phyloP scores from a whole-genome alignment of 1,140 invertebrate genomes.

The Sinella curviseta region DNA sequence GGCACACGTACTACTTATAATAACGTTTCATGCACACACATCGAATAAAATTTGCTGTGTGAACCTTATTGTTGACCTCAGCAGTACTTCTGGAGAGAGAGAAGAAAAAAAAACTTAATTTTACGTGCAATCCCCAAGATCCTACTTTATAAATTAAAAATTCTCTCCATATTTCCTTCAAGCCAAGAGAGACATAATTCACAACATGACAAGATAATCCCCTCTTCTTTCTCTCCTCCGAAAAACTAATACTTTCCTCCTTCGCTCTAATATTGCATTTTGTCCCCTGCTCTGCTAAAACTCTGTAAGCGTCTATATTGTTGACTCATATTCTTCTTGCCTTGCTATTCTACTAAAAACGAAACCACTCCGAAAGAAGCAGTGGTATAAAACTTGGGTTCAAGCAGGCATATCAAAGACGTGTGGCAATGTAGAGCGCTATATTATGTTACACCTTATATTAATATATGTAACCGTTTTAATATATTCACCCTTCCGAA shows the following conservation, averaged over 20 bases:
- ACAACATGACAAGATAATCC: slow-evolving; percentile 6
- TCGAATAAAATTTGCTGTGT: too few relatives aligned
- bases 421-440: too few relatives aligned
- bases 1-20: too few relatives aligned
- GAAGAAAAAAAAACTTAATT: slow-evolving; percentile 18
- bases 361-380: too few relatives aligned
- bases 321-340: too few relatives aligned
- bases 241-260: neutral
- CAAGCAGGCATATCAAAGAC: too few relatives aligned
- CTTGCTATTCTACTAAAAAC: too few relatives aligned
- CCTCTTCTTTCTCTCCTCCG: neutral
- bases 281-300: neutral
- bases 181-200: slow-evolving; percentile 25
- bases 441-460: too few relatives aligned
- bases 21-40: too few relatives aligned
- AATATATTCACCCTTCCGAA: slow-evolving; percentile 3
- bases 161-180: slow-evolving; percentile 25
- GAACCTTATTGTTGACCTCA: slow-evolving; percentile 8
- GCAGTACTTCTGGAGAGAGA: neutral
- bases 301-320: neutral
- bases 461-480: too few relatives aligned
- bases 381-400: too few relatives aligned
- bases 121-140: slow-evolving; percentile 3
- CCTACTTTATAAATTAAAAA: slow-evolving; percentile 28
- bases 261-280: neutral